Evolutionary conservation across 2,113 vertebrate species (phyloP), one percentile per base, ranked within the genome.

Genomic region (Chaetodon trifascialis): DNA sequence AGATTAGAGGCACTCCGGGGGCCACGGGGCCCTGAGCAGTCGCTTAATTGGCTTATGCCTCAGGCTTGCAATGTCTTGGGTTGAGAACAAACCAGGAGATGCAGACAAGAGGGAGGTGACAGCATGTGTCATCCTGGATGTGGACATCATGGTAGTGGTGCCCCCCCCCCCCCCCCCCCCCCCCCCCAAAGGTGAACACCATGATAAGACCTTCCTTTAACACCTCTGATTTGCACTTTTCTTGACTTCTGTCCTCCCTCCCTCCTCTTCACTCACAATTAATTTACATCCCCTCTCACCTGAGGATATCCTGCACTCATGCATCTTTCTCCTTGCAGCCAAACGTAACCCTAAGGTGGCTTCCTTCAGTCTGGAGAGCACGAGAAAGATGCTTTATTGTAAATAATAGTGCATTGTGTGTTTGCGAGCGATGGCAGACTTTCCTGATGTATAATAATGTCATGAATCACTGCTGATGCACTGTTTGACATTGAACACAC

Each of bases 391-490:
- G 25, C 38, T 81, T 85, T 51, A 58, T 55, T 40, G 55, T 71
- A 82, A 82, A 83, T 79, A 79, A 79, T 34, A 40, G 30, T 12
- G 1, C 51, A 58, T 21, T 46, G n/a, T 38, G 66, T 65, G 36
- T 84, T 83, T 73, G 55, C 51, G 36, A 67, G 55, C 51, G 54
- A 66, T 11, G 36, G 77, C 69, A 23, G 59, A 79, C 60, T 66
- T 23, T 34, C 66, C 75, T 80, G 74, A 56, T 44, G 79, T 80
- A 75, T 89, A 88, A 85, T 85, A 77, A 75, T 44, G 49, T 55
- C 34, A 60, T 89, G 51, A 91, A 88, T 86, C 82, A 76, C 69
- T n/a, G 36, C 76, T 52, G 66, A 76, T 82, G 82, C 62, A 36
- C 23, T 1, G 2, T 17, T 66, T 86, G 88, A 91, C 89, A 86